Evolutionary conservation across 2,888 invertebrate species (phyloP), one percentile per base, ranked within the genome.

Genomic region (Mesopsocus fuscifrons): DNA sequence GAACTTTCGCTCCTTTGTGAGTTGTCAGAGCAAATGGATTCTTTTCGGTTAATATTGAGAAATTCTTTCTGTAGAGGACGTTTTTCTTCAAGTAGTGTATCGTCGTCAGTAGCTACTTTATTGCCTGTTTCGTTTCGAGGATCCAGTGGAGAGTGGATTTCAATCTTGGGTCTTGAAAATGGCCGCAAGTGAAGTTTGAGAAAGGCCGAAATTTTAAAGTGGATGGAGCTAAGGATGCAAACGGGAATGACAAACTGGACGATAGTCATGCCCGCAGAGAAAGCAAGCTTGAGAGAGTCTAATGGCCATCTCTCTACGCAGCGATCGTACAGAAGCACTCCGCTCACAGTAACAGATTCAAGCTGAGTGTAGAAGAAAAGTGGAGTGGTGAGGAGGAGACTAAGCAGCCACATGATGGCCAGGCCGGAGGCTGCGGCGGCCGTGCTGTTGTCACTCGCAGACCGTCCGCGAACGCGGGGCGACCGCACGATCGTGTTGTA

Each of bases 211-310:
- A 67, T 67, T 40, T 61, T 55, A 5, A 61, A 56, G 52, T 67
- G 65, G 3, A 65, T 63, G 18, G 62, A 56, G 17, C 58, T 59
- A 17, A 68, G 59, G 15, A 65, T 64, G 30, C 62, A 50, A 40
- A 66, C 60, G 6, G 67, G 67, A 5, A 65, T 53, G 47, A 59
- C 60, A 57, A 61, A 69, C 55, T 61, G 69, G 48, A 63, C 62
- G 13, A 64, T 52, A 51, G 65, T 56, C 5, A 63, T 56, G 9
- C 58, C 58, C 21, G 66, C 56, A 5, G 64, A 61, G 54, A 65
- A 67, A 8, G 60, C 57, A n/a, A 49, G 52, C 41, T 55, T 52
- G 21, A 52, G 48, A 3, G 48, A 44, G 4, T 50, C 48, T 9
- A 52, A 52, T 1, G 59, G 58, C 60, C 60, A 60, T 9, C 52